These are phyloP conservation scores for Blastobasis adustella DNA, from an alignment of 2,888 invertebrate species.

Conservation along the genomic window DNA sequence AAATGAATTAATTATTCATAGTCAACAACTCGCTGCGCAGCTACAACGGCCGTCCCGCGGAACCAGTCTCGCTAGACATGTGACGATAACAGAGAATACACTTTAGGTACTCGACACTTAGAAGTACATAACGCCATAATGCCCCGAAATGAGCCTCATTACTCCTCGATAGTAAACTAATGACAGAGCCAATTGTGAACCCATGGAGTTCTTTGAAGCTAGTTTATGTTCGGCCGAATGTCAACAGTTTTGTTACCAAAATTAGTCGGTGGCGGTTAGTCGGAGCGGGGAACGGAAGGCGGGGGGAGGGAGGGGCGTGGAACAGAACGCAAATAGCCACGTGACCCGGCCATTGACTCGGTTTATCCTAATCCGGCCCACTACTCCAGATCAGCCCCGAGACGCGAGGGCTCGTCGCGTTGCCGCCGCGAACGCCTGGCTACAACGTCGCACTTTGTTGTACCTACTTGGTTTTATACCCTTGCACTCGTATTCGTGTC, in stretches of 20 bases:
- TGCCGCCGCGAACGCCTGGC: not conserved
- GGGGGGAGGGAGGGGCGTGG: conserved; percentile 45
- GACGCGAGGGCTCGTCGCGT: conserved; percentile 26
- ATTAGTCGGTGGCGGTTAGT: conserved; percentile 56
- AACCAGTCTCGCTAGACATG: too few species aligned
- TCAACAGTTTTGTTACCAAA: conserved; percentile 55
- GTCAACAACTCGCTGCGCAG: conserved; percentile 26
- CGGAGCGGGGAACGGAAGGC: conserved; percentile 16
- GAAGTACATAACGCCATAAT: too few species aligned
- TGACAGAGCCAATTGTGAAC: conserved; percentile 4
- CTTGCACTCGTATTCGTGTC: too few species aligned
- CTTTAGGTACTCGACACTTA: too few species aligned
- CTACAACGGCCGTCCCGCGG: too few species aligned
- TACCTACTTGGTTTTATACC: too few species aligned
- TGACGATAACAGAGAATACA: too few species aligned
- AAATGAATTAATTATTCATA: conserved; percentile 54
- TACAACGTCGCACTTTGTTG: not conserved
- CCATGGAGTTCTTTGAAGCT: conserved; percentile 21
- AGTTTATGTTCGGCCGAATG: conserved; percentile 30
- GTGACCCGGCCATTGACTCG: conserved; percentile 75
- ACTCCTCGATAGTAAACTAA: not conserved
- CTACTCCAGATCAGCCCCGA: conserved; percentile 65
- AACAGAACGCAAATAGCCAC: conserved; percentile 64
- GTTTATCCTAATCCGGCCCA: conserved; percentile 73
- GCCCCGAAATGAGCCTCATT: not conserved